Conservation (phyloP, 1,140 invertebrate species). For the Dendrolimus punctatus region DNA sequence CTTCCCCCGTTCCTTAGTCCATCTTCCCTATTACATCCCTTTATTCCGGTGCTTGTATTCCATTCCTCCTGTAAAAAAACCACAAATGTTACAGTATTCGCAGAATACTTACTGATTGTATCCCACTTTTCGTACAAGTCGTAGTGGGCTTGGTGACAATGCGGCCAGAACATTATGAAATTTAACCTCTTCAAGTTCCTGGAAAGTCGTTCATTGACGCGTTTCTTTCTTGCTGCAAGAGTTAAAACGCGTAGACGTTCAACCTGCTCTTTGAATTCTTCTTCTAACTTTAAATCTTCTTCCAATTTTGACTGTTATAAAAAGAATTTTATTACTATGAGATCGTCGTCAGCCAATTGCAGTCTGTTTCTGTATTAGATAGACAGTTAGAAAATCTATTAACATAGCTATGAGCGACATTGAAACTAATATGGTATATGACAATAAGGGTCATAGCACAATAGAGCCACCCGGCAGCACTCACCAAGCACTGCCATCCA, state of each 20-base stretch:
- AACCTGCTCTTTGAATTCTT: constrained; percentile 24
- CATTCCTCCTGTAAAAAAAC: too few relatives aligned
- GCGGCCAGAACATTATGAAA: constrained; percentile 60
- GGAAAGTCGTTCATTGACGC: constrained; percentile 38
- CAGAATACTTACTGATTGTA: constrained; percentile 34
- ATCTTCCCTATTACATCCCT: too few relatives aligned
- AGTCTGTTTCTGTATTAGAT: too few relatives aligned
- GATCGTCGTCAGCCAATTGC: too few relatives aligned
- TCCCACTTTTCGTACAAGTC: constrained; percentile 65
- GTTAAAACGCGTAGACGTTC: constrained; percentile 39
- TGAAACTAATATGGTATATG: too few relatives aligned
- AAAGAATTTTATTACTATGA: background rate
- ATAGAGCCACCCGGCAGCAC: too few relatives aligned
- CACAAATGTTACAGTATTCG: background rate
- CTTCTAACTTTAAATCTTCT: constrained; percentile 33
- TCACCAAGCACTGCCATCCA: too few relatives aligned
- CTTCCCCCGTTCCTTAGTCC: too few relatives aligned
- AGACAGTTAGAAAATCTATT: too few relatives aligned
- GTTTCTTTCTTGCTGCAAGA: constrained; percentile 45
- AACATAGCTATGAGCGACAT: too few relatives aligned
- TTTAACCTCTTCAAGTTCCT: constrained; percentile 26
- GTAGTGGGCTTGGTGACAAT: constrained; percentile 57
- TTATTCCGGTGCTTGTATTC: too few relatives aligned
- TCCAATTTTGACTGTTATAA: constrained; percentile 36
- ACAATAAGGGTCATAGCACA: too few relatives aligned